Evolutionary conservation across 2,888 invertebrate genomes (phyloP).

Genomic region (Crepidodera aurea): DNA sequence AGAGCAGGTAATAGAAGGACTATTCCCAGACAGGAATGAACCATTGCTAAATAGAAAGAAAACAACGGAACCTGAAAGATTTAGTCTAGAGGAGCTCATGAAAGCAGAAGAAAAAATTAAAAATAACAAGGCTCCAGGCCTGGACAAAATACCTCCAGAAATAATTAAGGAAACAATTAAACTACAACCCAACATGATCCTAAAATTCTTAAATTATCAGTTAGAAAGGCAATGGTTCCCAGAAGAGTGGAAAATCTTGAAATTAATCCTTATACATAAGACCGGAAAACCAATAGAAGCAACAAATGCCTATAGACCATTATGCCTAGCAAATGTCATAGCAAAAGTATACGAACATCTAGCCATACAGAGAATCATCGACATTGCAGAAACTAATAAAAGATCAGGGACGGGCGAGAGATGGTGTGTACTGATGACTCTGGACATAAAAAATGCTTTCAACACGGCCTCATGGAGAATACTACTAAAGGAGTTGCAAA

Average conservation of each 20-base stretch:
- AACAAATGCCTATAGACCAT: conserved; percentile 9
- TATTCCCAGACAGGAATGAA: conserved; percentile 7
- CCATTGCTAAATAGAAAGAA: not conserved
- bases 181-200: not conserved
- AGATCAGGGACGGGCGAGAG: not conserved
- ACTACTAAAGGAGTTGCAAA: not conserved
- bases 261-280: conserved; percentile 21
- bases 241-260: too few species aligned
- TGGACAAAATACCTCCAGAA: too few species aligned
- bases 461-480: not conserved
- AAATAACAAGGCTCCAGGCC: conserved; percentile 13
- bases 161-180: not conserved
- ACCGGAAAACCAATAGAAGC: not conserved
- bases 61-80: not conserved
- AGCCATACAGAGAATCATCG: not conserved
- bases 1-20: not conserved
- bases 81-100: conserved; percentile 20
- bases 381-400: too few species aligned
- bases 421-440: not conserved
- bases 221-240: conserved; percentile 20
- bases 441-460: not conserved
- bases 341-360: conserved; percentile 31
- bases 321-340: conserved; percentile 29
- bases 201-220: not conserved
- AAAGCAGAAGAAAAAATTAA: conserved; percentile 16